Percentiles rank a stretch among this genome's conserved stretches.
Conservation (phyloP, 2,113 vertebrate species). For the Sphyrna mokarran region DNA sequence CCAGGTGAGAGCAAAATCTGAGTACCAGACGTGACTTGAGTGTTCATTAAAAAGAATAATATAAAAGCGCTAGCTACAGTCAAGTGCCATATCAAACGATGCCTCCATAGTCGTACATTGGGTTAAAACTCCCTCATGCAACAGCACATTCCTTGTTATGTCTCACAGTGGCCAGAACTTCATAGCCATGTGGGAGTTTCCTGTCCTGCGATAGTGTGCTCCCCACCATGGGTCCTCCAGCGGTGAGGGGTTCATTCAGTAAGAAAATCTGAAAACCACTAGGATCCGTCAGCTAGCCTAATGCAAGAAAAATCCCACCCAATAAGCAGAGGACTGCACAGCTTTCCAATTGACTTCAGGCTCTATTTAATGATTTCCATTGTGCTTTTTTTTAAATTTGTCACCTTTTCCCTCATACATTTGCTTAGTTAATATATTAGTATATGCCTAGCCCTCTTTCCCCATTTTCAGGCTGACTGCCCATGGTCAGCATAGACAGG, state of each 20-base stretch:
- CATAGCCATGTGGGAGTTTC: too few relatives aligned
- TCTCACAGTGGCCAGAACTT: too few relatives aligned
- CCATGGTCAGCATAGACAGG: background rate
- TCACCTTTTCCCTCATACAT: background rate
- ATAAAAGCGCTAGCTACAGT: background rate
- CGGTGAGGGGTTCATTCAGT: too few relatives aligned
- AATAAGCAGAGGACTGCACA: background rate
- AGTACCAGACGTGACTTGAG: background rate
- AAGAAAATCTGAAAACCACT: too few relatives aligned
- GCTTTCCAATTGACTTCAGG: background rate
- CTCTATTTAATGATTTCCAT: background rate
- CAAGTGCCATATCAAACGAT: background rate
- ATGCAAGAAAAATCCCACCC: background rate
- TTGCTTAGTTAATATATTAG: background rate
- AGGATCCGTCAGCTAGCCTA: too few relatives aligned
- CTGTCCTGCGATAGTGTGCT: too few relatives aligned
- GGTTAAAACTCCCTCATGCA: background rate
- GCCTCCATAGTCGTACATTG: background rate
- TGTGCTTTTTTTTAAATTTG: background rate
- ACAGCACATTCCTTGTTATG: background rate
- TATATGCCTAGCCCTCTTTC: background rate
- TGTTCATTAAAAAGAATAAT: background rate
- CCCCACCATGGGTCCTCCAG: too few relatives aligned
- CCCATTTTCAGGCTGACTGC: background rate
- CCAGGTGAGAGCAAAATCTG: conserved; percentile 64